These are phyloP conservation scores for Hirudo medicinalis DNA, from an alignment of 1,140 invertebrate species.

Conservation along the genomic window DNA sequence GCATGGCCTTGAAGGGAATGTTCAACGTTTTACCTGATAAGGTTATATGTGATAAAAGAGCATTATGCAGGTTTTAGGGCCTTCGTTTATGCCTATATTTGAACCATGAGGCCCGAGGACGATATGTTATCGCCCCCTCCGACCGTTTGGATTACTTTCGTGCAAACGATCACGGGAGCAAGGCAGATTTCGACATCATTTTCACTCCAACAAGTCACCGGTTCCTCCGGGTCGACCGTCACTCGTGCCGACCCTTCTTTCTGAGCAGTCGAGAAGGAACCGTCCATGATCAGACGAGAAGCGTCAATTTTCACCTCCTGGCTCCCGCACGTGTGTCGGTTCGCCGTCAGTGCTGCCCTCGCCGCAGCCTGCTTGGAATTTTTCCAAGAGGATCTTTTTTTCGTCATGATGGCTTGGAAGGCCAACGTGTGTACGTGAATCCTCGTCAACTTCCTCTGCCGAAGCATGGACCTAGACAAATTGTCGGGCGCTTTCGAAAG, in stretches of 20 bases:
- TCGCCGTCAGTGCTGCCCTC: slow-evolving; percentile 68
- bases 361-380: slow-evolving; percentile 64
- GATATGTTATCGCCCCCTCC: slow-evolving; percentile 80
- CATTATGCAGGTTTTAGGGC: not conserved
- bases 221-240: slow-evolving; percentile 37
- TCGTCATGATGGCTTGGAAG: slow-evolving; percentile 67
- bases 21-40: too few relatives aligned
- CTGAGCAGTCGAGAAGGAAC: slow-evolving; percentile 60
- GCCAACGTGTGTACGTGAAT: slow-evolving; percentile 75
- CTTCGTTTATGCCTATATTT: slow-evolving; percentile 43
- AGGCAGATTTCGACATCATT: slow-evolving; percentile 58
- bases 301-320: slow-evolving; percentile 48
- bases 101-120: slow-evolving; percentile 63
- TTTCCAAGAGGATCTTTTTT: slow-evolving; percentile 54
- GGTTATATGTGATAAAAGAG: too few relatives aligned
- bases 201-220: slow-evolving; percentile 73
- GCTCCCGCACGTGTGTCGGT: slow-evolving; percentile 69
- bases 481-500: not conserved
- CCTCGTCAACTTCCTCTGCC: slow-evolving; percentile 51
- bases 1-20: too few relatives aligned
- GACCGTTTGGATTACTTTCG: slow-evolving; percentile 63
- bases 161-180: slow-evolving; percentile 71
- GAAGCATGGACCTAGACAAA: not conserved
- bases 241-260: slow-evolving; percentile 20
- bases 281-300: slow-evolving; percentile 62